A percentile compares a stretch with the other conserved stretches of the same genome.
Evolutionary conservation across 2,888 invertebrate genomes (phyloP).

Genomic region (Nudaria mundana): DNA sequence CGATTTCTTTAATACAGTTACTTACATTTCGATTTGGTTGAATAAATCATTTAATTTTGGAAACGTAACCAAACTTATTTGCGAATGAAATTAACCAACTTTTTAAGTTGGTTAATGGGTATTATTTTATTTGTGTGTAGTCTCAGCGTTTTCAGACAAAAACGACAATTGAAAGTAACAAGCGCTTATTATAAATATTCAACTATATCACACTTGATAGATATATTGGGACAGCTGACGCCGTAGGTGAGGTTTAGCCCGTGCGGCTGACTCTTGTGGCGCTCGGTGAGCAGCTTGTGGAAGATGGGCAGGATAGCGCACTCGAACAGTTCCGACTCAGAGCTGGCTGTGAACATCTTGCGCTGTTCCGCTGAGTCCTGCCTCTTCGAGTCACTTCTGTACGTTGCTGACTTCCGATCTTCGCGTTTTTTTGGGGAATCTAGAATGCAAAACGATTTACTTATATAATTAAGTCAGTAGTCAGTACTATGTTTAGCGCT

Average conservation of each 20-base stretch:
- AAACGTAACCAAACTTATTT: too few species aligned
- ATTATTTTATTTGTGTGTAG: too few species aligned
- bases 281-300: constrained; percentile 93
- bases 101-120: too few species aligned
- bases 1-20: constrained; percentile 19
- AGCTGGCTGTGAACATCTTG: constrained; percentile 88
- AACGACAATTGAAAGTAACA: not conserved
- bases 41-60: too few species aligned
- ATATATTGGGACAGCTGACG: constrained; percentile 95
- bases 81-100: too few species aligned
- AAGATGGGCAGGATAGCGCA: constrained; percentile 94
- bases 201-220: constrained; percentile 97
- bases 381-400: constrained; percentile 68
- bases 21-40: too few species aligned
- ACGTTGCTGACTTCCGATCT: constrained; percentile 77
- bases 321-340: constrained; percentile 91
- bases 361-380: constrained; percentile 65
- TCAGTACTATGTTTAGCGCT: too few species aligned
- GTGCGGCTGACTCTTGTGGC: constrained; percentile 86
- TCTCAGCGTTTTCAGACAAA: not conserved
- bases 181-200: constrained; percentile 88
- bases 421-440: constrained; percentile 66
- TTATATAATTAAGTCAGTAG: too few species aligned
- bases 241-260: constrained; percentile 87
- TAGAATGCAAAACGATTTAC: constrained; percentile 32